Percentiles rank a stretch among this genome's conserved stretches.
phyloP scores from a whole-genome alignment of 2,888 invertebrate species.

The Pristionchus arcanus region DNA sequence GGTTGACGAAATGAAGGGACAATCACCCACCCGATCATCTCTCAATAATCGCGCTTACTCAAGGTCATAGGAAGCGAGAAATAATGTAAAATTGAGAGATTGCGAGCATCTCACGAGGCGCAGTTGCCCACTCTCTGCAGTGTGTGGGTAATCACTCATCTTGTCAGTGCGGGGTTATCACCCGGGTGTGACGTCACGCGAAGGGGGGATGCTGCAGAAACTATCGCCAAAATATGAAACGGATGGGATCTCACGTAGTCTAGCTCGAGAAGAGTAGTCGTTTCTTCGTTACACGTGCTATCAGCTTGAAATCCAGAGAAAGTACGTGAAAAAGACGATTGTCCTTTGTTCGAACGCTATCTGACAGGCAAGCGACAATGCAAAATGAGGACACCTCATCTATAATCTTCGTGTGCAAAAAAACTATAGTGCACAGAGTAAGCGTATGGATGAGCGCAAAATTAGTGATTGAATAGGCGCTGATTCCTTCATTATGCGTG shows the following conservation, averaged over 20 bases:
- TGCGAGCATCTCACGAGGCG: neutral
- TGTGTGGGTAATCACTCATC: neutral
- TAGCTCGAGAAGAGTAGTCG: neutral
- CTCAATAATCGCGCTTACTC: neutral
- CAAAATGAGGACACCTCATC: no score
- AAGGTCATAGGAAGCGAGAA: neutral
- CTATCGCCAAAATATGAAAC: neutral
- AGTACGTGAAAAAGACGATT: no score
- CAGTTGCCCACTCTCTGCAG: neutral
- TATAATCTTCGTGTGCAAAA: neutral
- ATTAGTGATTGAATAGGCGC: neutral
- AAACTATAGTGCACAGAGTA: neutral
- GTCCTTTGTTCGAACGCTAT: no score
- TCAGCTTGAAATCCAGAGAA: no score
- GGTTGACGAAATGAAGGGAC: neutral
- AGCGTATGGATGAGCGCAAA: neutral
- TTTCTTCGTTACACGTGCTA: no score
- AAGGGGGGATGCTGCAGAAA: neutral
- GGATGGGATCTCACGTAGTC: neutral
- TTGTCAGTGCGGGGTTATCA: neutral
- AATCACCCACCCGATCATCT: neutral
- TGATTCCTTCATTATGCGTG: neutral
- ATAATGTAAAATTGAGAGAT: neutral
- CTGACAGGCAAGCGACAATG: no score
- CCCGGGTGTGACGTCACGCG: neutral